A percentile compares a stretch with the other conserved stretches of the same genome.
Evolutionary conservation across 2,113 vertebrate species (phyloP).

Genomic region (human): GRCh38 chr5:135216001-135216500

Average conservation of each 20-base stretch:
- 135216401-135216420: fast-evolving
- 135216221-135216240: background rate
- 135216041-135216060: fast-evolving
- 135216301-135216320: background rate
- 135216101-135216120: fast-evolving
- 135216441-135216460: background rate
- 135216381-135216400: background rate
- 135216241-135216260: background rate
- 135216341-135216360: background rate
- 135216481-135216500: background rate
- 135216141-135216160: too few relatives aligned
- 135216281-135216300: background rate
- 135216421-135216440: background rate
- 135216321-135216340: background rate
- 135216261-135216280: background rate
- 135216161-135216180: background rate
- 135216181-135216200: background rate
- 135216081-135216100: background rate
- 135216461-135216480: fast-evolving
- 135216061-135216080: background rate
- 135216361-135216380: background rate
- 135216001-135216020: background rate
- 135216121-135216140: background rate
- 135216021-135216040: background rate
- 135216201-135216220: background rate